phyloP scores from a whole-genome alignment of 2,113 vertebrate genomes.

The Myrmophylax atrothorax region DNA sequence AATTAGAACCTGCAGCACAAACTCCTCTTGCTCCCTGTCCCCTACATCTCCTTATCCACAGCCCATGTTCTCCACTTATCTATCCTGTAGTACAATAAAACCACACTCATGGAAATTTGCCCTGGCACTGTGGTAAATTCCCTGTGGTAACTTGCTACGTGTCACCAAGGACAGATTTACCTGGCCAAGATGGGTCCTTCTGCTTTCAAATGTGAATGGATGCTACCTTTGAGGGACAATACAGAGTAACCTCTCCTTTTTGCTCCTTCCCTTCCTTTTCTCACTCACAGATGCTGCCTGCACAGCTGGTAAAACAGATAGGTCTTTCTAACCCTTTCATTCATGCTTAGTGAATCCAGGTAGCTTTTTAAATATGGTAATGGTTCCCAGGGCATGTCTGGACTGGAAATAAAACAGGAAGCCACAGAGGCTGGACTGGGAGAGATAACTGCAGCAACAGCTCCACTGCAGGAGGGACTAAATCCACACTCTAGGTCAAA shows the following conservation, averaged over 20 bases:
- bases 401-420: slow-evolving; percentile 72
- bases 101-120: neutral
- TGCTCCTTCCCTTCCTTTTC: neutral
- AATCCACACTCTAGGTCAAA: slow-evolving; percentile 68
- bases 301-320: slow-evolving; percentile 78
- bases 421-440: slow-evolving; percentile 38
- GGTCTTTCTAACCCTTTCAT: slow-evolving; percentile 73
- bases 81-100: neutral
- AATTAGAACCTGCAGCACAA: neutral
- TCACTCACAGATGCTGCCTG: slow-evolving; percentile 24
- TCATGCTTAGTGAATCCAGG: slow-evolving; percentile 68
- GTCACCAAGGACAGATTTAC: neutral
- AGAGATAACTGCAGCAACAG: slow-evolving; percentile 69
- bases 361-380: slow-evolving; percentile 82
- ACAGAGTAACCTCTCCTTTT: neutral
- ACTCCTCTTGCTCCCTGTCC: neutral
- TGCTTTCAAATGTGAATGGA: neutral
- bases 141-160: neutral
- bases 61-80: neutral
- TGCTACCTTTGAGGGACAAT: neutral
- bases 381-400: slow-evolving; percentile 67
- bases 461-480: slow-evolving; percentile 37
- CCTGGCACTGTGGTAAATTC: neutral
- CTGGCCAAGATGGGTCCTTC: neutral
- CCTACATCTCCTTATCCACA: neutral